These are phyloP conservation scores for Leptodirus hochenwartii DNA, from an alignment of 2,888 invertebrate species.

Conservation along the genomic window DNA sequence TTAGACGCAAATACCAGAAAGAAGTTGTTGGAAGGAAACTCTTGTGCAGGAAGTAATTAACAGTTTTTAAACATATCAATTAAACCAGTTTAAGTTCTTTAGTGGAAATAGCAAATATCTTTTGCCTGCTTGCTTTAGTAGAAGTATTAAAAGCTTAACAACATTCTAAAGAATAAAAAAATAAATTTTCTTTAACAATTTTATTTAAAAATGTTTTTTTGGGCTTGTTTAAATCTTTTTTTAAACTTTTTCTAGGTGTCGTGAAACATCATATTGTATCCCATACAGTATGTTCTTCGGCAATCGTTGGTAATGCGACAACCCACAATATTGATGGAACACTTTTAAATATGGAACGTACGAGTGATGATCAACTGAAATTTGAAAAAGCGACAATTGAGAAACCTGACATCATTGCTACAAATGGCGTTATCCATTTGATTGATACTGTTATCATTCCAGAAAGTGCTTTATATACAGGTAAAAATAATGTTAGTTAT, in stretches of 20 bases:
- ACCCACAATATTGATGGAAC: slow-evolving; percentile 33
- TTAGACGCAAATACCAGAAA: slow-evolving; percentile 31
- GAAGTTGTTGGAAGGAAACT: slow-evolving; percentile 35
- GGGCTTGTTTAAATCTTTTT: too few species aligned
- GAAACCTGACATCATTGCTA: slow-evolving; percentile 42
- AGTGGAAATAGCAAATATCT: too few species aligned
- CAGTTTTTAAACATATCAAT: slow-evolving; percentile 1
- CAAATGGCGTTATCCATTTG: slow-evolving; percentile 55
- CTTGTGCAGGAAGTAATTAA: slow-evolving; percentile 41
- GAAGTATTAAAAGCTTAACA: background rate
- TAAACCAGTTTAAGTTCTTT: slow-evolving; percentile 11
- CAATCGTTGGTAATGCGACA: slow-evolving; percentile 34
- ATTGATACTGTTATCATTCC: slow-evolving; percentile 48
- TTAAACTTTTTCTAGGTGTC: slow-evolving; percentile 30
- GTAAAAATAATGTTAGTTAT: slow-evolving; percentile 1
- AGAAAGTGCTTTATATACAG: slow-evolving; percentile 39
- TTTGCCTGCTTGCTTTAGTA: background rate
- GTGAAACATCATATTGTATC: slow-evolving; percentile 47
- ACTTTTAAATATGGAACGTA: slow-evolving; percentile 29
- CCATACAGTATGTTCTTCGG: slow-evolving; percentile 45
- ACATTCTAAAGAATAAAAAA: too few species aligned
- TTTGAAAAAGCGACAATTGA: slow-evolving; percentile 38
- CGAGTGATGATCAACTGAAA: slow-evolving; percentile 31
- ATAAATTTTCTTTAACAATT: too few species aligned
- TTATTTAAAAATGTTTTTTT: too few species aligned